Conservation (phyloP, 2,888 invertebrate species). For the Galerucella nymphaeae region DNA sequence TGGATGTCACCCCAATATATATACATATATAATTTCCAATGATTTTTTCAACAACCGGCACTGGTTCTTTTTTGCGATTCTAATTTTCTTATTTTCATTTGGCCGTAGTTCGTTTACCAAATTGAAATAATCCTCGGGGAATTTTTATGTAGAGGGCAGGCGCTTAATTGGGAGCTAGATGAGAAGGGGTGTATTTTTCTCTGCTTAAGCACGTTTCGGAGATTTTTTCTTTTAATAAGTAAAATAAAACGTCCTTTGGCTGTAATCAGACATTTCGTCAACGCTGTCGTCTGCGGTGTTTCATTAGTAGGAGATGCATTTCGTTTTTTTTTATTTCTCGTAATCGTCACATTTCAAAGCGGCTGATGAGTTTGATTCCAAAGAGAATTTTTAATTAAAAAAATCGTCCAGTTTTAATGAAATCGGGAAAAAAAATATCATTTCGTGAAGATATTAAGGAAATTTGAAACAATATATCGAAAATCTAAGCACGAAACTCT, state of each 20-base stretch:
- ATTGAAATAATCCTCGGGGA: constrained; percentile 40
- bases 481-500: not conserved
- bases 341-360: constrained; percentile 9
- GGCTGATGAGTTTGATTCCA: constrained; percentile 1
- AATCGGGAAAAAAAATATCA: not conserved
- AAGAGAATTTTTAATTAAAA: constrained; percentile 6
- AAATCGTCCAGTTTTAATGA: not conserved
- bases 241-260: constrained; percentile 36
- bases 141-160: constrained; percentile 33
- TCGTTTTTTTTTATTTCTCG: constrained; percentile 20
- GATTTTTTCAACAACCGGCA: not conserved
- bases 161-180: constrained; percentile 34
- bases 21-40: too few relatives aligned
- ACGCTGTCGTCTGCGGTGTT: constrained; percentile 34
- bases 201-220: constrained; percentile 36
- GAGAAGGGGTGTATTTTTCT: constrained; percentile 36
- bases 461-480: not conserved
- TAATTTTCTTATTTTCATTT: constrained; percentile 36
- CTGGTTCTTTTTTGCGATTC: not conserved
- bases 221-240: constrained; percentile 38
- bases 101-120: constrained; percentile 35
- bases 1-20: too few relatives aligned
- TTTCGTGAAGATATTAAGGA: not conserved
- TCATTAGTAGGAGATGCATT: constrained; percentile 28
- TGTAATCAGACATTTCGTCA: constrained; percentile 35